Evolutionary conservation across 2,888 invertebrate genomes (phyloP).

Genomic region (Xestobium rufovillosum): DNA sequence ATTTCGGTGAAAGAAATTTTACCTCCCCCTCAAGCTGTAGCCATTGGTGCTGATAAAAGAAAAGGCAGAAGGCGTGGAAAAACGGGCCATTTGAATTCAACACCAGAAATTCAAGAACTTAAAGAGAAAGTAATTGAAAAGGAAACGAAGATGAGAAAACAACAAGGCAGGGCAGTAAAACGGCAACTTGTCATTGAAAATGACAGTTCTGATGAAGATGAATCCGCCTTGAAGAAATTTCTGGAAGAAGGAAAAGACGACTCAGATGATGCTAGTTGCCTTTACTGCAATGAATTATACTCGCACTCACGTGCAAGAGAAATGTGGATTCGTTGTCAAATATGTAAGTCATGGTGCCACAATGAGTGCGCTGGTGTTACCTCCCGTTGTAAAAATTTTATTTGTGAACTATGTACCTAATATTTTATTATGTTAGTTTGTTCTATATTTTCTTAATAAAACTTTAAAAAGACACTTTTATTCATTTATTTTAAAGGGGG

Average conservation of each 20-base stretch:
- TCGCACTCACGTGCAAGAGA: slow-evolving; percentile 2
- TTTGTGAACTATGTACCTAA: too few species aligned
- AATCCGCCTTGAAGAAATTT: slow-evolving; percentile 3
- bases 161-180: slow-evolving; percentile 3
- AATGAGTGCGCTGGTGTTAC: too few species aligned
- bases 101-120: too few species aligned
- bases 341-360: slow-evolving; percentile 3
- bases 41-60: slow-evolving; percentile 5
- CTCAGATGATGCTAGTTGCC: too few species aligned
- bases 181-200: slow-evolving; percentile 4
- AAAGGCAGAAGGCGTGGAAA: slow-evolving; percentile 4
- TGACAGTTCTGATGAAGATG: slow-evolving; percentile 4
- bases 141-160: slow-evolving; percentile 4
- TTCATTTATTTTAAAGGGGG: too few species aligned
- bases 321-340: slow-evolving; percentile 2
- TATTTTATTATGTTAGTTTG: too few species aligned
- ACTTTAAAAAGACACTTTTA: too few species aligned
- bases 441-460: too few species aligned
- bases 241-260: slow-evolving; percentile 4
- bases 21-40: slow-evolving; percentile 4
- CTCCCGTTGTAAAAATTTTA: too few species aligned
- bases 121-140: too few species aligned
- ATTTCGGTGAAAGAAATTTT: slow-evolving; percentile 7
- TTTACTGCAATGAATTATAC: slow-evolving; percentile 3
- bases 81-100: too few species aligned